A percentile compares a stretch with the other conserved stretches of the same genome.
phyloP scores from a whole-genome alignment of 2,113 vertebrate genomes.

The Oceanites oceanicus region DNA sequence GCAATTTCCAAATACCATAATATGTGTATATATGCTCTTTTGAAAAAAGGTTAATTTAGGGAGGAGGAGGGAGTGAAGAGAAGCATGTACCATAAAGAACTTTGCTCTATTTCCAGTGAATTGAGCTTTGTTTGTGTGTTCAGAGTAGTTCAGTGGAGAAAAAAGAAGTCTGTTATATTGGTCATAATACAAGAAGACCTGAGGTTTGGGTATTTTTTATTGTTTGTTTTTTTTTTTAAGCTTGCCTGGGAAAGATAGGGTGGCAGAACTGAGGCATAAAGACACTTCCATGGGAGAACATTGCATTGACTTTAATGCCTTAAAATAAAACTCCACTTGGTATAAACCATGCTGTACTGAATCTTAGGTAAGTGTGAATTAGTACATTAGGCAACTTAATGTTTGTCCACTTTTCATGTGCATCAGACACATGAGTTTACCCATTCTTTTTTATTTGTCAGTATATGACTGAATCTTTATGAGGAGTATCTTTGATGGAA shows the following conservation, averaged over 20 bases:
- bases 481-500: not conserved
- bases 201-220: not conserved
- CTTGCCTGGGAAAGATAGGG: not conserved
- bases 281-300: not conserved
- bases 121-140: not conserved
- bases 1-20: not conserved
- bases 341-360: not conserved
- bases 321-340: not conserved
- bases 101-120: not conserved
- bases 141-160: not conserved
- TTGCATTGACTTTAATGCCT: not conserved
- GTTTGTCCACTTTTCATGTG: not conserved
- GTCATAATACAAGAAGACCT: not conserved
- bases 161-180: not conserved
- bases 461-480: not conserved
- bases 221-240: not conserved
- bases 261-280: not conserved
- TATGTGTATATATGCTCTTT: not conserved
- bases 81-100: not conserved
- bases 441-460: not conserved
- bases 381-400: not conserved
- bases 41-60: not conserved
- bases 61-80: not conserved
- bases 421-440: not conserved
- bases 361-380: not conserved